A percentile compares a stretch with the other conserved stretches of the same genome.
Evolutionary conservation across 2,113 vertebrate species (phyloP).

Genomic region (Tringa solitaria): DNA sequence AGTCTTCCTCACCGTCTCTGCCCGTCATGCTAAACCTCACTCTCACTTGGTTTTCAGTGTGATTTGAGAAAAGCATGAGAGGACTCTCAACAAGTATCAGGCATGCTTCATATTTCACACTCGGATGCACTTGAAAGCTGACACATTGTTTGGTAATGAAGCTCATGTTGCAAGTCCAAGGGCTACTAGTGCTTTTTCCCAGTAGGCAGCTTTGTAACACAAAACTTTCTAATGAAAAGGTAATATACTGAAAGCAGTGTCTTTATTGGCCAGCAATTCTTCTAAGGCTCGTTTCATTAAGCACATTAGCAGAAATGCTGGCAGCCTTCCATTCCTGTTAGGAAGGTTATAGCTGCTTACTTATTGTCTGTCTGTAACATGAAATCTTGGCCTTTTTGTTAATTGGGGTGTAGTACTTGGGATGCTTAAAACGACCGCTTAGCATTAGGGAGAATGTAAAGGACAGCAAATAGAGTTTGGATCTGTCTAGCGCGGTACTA

Average conservation of each 20-base stretch:
- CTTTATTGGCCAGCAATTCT: neutral
- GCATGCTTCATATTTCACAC: neutral
- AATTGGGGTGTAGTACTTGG: neutral
- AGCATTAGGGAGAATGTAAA: neutral
- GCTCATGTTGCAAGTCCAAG: neutral
- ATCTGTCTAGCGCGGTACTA: neutral
- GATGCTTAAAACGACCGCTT: neutral
- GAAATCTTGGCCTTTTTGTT: neutral
- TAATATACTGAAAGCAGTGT: neutral
- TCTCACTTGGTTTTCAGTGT: neutral
- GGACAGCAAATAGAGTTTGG: neutral
- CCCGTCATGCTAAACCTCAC: neutral
- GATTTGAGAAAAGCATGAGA: neutral
- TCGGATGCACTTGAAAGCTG: neutral
- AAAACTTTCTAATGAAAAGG: neutral
- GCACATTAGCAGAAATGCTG: neutral
- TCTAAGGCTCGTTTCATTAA: neutral
- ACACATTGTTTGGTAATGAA: neutral
- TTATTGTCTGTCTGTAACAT: neutral
- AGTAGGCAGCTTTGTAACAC: neutral
- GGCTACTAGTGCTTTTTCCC: neutral
- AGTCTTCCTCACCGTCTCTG: neutral
- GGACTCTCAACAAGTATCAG: neutral
- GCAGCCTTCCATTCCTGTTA: neutral
- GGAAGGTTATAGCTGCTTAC: neutral